Conservation (phyloP, 2,888 invertebrate genomes). For the Drosophila dives region DNA sequence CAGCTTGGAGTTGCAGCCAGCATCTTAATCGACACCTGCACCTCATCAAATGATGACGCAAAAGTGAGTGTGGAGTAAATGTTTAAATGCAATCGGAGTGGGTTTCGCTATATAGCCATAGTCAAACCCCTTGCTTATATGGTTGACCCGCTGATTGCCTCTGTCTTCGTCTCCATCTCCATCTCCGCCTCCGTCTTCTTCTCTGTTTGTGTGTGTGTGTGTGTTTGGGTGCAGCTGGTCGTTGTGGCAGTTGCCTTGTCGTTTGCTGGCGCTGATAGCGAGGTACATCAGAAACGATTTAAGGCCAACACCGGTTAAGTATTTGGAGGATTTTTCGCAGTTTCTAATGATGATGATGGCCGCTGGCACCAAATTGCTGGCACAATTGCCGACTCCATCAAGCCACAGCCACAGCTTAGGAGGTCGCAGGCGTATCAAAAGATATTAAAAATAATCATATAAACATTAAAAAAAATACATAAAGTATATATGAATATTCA, state of each 20-base stretch:
- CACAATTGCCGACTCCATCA: constrained; percentile 49
- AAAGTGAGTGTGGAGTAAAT: constrained; percentile 71
- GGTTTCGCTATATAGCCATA: constrained; percentile 22
- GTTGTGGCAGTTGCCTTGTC: constrained; percentile 28
- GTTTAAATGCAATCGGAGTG: constrained; percentile 18
- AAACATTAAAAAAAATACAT: too few relatives aligned
- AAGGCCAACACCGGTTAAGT: constrained; percentile 64
- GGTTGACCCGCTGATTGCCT: constrained; percentile 52
- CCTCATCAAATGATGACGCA: constrained; percentile 65
- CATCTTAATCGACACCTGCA: constrained; percentile 65
- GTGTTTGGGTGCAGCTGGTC: constrained; percentile 12
- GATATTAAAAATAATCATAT: neutral
- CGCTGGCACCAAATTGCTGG: constrained; percentile 53
- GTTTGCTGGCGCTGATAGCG: constrained; percentile 44
- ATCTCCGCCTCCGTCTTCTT: neutral
- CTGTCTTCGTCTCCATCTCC: constrained; percentile 1
- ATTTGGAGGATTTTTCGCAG: constrained; percentile 74
- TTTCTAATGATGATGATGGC: constrained; percentile 76
- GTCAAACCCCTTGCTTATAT: constrained; percentile 3
- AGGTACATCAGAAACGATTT: constrained; percentile 74
- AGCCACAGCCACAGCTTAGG: neutral
- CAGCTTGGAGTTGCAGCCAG: constrained; percentile 14
- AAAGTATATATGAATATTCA: too few relatives aligned
- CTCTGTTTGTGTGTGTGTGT: neutral
- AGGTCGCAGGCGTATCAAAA: constrained; percentile 12